Conservation (phyloP, 1,140 invertebrate species). For the Drosophila parabipectinata region DNA sequence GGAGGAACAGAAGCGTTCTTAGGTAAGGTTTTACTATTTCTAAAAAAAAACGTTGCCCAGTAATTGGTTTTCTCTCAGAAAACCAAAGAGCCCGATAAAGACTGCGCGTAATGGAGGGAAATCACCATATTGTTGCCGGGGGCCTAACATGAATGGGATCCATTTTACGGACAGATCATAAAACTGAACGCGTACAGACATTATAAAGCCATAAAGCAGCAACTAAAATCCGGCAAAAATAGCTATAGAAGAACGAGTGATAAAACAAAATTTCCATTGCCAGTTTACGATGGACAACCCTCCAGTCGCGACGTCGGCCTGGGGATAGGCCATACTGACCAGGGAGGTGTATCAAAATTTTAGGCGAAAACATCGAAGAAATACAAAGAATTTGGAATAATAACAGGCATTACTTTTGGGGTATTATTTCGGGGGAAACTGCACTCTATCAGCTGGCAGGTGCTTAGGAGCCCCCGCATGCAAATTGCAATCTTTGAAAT, state of each 20-base stretch:
- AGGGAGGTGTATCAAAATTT: conserved; percentile 18
- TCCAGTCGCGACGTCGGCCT: neutral
- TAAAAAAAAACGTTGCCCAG: neutral
- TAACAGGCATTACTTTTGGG: conserved; percentile 8
- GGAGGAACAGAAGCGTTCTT: conserved; percentile 18
- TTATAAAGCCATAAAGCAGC: conserved; percentile 77
- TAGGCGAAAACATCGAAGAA: conserved; percentile 1
- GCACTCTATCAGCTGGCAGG: conserved; percentile 52
- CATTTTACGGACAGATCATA: conserved; percentile 69
- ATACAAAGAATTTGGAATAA: conserved; percentile 14
- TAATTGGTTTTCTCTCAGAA: neutral
- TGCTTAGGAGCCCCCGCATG: conserved; percentile 51
- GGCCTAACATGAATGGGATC: conserved; percentile 54
- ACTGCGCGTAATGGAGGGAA: conserved; percentile 34
- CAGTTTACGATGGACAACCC: conserved; percentile 26
- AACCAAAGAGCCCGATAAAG: conserved; percentile 4
- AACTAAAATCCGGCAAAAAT: conserved; percentile 71
- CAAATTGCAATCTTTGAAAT: conserved; percentile 16
- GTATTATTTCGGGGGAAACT: conserved; percentile 50
- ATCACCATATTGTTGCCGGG: conserved; percentile 47
- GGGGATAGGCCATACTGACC: conserved; percentile 6
- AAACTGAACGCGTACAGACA: conserved; percentile 63
- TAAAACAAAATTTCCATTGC: conserved; percentile 21
- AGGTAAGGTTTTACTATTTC: conserved; percentile 6
- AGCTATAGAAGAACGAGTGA: conserved; percentile 29